Base-by-base conservation (phyloP, 2,113 vertebrate genomes). In the Steatornis caripensis region DNA sequence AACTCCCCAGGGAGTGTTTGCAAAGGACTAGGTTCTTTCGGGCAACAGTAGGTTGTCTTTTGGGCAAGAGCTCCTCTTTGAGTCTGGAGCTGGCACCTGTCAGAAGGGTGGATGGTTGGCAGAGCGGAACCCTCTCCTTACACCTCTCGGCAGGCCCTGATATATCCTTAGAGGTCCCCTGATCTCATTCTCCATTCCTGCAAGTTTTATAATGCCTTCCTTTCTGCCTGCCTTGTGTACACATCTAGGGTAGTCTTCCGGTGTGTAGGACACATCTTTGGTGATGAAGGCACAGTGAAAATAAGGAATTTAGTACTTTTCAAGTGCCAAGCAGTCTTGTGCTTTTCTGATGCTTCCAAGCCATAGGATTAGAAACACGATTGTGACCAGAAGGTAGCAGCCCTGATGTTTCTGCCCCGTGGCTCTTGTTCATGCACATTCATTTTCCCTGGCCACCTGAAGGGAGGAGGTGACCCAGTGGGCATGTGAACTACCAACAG, bases 361-460 rank as follows among this genome's bases (percentile, higher is more conserved):
- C 6, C 54, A 34, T 36, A 3, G 2, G 36, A 11, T 17, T 46
- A 22, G 36, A 43, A 76, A 17, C 2, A 2, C 1, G 0, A 24
- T 43, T 81, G 45, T 57, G 41, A 36, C 21, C 20, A 61, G 49
- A 51, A 75, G 57, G 22, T n/a, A 7, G 3, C 5, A 61, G 21
- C 34, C 41, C 23, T 15, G 39, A 9, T 2, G 3, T 41, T 84
- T 61, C 71, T 86, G 18, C 24, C 12, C 41, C 0, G 0, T 51
- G 22, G 24, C 46, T 77, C 58, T 69, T 69, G 30, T 58, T 84
- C 21, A 5, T 32, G 36, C 43, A 39, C 0, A 2, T 49, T 68
- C 7, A 2, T 83, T 75, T 75, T 93, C 26, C 29, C 29, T 62
- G 68, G 64, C n/a, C 41, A 66, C 14, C 41, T 37, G 46, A 41